Evolutionary conservation across 2,888 invertebrate species (phyloP), one percentile per base, ranked within the genome.

Genomic region (Yponomeuta sedellus): DNA sequence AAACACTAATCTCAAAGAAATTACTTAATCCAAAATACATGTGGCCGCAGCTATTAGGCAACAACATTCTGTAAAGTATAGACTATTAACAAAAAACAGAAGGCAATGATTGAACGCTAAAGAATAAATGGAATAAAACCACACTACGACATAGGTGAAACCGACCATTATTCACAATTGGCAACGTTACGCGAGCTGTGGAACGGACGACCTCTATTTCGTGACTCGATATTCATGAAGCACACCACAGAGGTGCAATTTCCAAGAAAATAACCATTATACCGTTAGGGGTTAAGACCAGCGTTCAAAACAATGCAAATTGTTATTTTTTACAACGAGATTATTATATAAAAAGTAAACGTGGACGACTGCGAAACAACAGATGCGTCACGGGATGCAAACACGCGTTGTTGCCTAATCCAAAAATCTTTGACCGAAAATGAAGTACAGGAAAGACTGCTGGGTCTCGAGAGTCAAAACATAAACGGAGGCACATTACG

Each of bases 401-500:
- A 67, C 81, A 81, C 73, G 70, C 44, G 69, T 16, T 11, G 74
- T 84, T 85, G 74, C 80, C 71, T 76, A 83, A 83, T 71, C 62
- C 64, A 56, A 64, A 64, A 67, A 70, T 69, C 72, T 73, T 71
- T 67, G 69, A 68, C 70, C 71, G 73, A 72, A 73, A 72, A 72
- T 72, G 72, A 72, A 73, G 40, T 65, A 74, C 74, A 82, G 80
- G 83, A 84, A 84, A 71, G 69, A 66, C 70, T 71, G 77, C 76
- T 77, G 70, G 74, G 77, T 69, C 76, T 77, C 74, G 67, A 74
- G 73, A 77, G 78, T 73, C 71, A 52, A 67, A 77, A 79, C 77
- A 74, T 73, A 78, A 84, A 85, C 80, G 74, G 75, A 75, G 75
- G 77, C 71, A 75, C 67, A 71, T 85, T 86, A 71, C 75, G 78